These are phyloP conservation scores for Chaetura pelagica DNA, from an alignment of 2,113 vertebrate genomes.

Conservation along the genomic window DNA sequence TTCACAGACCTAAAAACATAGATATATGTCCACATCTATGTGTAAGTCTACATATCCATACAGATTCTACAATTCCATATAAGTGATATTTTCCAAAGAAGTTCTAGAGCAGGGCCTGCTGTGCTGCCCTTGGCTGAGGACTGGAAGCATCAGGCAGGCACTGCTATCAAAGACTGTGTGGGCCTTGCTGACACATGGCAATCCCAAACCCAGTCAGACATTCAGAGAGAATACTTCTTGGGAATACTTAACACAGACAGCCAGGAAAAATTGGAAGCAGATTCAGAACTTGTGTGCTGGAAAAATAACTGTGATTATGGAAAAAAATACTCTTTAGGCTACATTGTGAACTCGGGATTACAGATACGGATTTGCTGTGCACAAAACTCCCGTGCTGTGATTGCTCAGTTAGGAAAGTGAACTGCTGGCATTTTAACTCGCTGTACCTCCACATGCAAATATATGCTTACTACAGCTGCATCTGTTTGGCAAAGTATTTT, in stretches of 20 bases:
- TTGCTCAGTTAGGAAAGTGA: neutral
- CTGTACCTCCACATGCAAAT: neutral
- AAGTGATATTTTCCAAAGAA: neutral
- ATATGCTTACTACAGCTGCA: neutral
- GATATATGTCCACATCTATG: accelerated
- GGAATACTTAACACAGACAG: neutral
- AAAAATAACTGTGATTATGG: neutral
- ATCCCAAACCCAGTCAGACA: neutral
- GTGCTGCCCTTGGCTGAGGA: neutral
- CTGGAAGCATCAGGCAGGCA: neutral
- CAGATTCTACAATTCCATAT: no score
- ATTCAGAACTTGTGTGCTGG: neutral
- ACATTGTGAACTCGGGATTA: neutral
- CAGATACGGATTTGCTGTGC: neutral
- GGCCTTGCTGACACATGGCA: neutral
- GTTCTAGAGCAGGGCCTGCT: accelerated
- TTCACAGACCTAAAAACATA: accelerated
- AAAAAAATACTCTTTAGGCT: neutral
- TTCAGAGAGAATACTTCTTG: neutral
- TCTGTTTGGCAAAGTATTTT: neutral
- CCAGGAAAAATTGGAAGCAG: constrained; percentile 17
- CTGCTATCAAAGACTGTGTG: neutral
- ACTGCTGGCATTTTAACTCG: neutral
- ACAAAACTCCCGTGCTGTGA: neutral
- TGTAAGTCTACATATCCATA: neutral